Base-by-base conservation (phyloP, 2,888 invertebrate species). In the Esperia sulphurella region DNA sequence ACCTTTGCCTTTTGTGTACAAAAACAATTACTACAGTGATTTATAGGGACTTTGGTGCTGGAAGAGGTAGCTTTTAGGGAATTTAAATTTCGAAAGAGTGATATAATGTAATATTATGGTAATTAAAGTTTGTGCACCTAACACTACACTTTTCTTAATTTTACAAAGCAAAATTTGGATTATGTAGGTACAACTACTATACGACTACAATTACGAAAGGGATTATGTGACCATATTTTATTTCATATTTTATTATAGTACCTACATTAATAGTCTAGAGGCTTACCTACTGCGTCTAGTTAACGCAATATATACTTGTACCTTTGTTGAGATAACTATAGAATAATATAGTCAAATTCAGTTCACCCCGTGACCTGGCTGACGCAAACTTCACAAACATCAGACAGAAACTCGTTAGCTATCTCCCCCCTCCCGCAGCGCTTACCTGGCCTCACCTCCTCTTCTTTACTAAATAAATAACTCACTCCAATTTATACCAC, bases 351-450 rank as follows among this genome's bases (percentile, higher is more conserved):
- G 14, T n/a, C 39, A 54, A 48, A 54, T 55, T 57, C 55, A 58
- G 49, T 58, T 61, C 59, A 61, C 61, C 52, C 57, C 59, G 63
- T 67, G 68, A 71, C 71, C 68, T 61, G 64, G 51, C 40, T 43
- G 55, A 48, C 65, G 58, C 63, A 55, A 68, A 75, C 61, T 75
- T 71, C 68, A 63, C 72, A 69, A 75, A 73, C 68, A 74, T 68
- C 66, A 62, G 64, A 63, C 64, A 61, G 71, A 72, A 75, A 71
- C 75, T 76, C 75, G 72, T 76, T 75, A 74, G 65, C 66, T 60
- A 59, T 53, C 61, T 55, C 52, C 47, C 59, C 55, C 62, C 59
- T 21, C 21, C 3, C 65, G 47, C 52, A 50, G 51, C 54, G 43
- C 45, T 49, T 55, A 59, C 61, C 58, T 58, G 57, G 33, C 58